A percentile compares a stretch with the other conserved stretches of the same genome.
phyloP scores from a whole-genome alignment of 1,140 invertebrate genomes.

The Brachionus angularis region DNA sequence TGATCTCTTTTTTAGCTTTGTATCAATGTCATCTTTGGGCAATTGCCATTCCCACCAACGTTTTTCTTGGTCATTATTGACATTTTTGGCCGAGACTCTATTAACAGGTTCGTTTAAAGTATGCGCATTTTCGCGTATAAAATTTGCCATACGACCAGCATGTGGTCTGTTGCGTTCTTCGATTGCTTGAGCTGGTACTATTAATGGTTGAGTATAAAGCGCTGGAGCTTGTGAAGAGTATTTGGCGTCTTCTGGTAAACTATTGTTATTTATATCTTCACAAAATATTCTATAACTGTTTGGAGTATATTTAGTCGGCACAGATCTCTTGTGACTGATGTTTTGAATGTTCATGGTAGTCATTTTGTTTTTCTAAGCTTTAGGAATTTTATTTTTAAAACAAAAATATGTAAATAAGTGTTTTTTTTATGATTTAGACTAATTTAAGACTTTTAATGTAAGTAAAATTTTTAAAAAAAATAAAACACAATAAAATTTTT shows the following conservation, averaged over 20 bases:
- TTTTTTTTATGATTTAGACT: too few species aligned
- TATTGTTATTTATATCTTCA: conserved; percentile 22
- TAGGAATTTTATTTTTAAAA: too few species aligned
- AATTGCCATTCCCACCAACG: conserved; percentile 41
- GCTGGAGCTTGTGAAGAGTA: conserved; percentile 8
- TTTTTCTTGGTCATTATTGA: conserved; percentile 30
- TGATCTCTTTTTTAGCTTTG: neutral
- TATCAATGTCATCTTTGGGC: neutral
- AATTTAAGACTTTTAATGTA: too few species aligned
- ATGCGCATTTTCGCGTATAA: conserved; percentile 38
- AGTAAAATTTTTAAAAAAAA: too few species aligned
- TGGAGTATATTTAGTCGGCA: conserved; percentile 11
- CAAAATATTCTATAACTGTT: conserved; percentile 39
- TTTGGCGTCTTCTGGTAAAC: neutral
- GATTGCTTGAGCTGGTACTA: conserved; percentile 32
- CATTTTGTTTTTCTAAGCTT: conserved; percentile 38
- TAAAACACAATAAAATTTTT: too few species aligned
- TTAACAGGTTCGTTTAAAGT: conserved; percentile 30
- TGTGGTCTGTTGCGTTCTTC: conserved; percentile 19
- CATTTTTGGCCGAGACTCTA: conserved; percentile 30
- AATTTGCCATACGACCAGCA: conserved; percentile 5
- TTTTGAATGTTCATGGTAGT: conserved; percentile 34
- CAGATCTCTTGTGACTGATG: conserved; percentile 30
- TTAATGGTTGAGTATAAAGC: conserved; percentile 26
- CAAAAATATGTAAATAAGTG: too few species aligned